These are phyloP conservation scores for Daphoenositta chrysoptera DNA, from an alignment of 2,113 vertebrate species.

Conservation along the genomic window DNA sequence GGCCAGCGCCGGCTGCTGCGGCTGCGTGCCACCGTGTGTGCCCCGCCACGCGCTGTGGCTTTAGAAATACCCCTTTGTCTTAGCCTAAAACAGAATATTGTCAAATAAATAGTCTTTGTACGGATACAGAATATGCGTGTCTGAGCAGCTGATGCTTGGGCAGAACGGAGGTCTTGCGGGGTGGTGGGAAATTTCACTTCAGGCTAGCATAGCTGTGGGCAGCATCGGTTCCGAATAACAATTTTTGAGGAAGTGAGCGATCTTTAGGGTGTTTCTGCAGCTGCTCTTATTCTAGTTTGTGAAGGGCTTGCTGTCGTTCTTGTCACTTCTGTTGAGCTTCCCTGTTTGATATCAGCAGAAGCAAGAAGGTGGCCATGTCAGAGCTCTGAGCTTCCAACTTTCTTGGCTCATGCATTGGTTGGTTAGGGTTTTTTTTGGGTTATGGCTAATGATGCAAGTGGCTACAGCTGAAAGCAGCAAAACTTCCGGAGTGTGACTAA, in stretches of 20 bases:
- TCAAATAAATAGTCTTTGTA: rapidly evolving
- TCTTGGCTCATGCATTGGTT: rapidly evolving
- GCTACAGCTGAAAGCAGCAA: background rate
- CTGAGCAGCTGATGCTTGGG: background rate
- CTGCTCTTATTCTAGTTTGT: background rate
- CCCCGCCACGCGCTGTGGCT: rapidly evolving
- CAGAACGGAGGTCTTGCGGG: background rate
- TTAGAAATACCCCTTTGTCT: rapidly evolving
- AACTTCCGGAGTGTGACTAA: background rate
- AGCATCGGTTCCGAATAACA: background rate
- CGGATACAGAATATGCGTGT: rapidly evolving
- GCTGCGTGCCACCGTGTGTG: background rate
- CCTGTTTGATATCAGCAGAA: background rate
- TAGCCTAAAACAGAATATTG: rapidly evolving
- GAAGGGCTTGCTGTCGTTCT: background rate
- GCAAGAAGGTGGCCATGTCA: rapidly evolving
- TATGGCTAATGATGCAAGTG: too few relatives aligned
- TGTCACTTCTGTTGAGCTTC: background rate
- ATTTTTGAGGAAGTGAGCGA: background rate
- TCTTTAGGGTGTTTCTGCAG: background rate
- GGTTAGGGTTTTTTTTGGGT: background rate
- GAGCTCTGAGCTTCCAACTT: background rate
- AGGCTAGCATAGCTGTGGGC: background rate
- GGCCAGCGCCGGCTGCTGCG: background rate
- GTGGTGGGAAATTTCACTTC: background rate